Percentiles rank a stretch among this genome's conserved stretches.
phyloP scores from a whole-genome alignment of 2,113 vertebrate genomes.

The Myodes glareolus region DNA sequence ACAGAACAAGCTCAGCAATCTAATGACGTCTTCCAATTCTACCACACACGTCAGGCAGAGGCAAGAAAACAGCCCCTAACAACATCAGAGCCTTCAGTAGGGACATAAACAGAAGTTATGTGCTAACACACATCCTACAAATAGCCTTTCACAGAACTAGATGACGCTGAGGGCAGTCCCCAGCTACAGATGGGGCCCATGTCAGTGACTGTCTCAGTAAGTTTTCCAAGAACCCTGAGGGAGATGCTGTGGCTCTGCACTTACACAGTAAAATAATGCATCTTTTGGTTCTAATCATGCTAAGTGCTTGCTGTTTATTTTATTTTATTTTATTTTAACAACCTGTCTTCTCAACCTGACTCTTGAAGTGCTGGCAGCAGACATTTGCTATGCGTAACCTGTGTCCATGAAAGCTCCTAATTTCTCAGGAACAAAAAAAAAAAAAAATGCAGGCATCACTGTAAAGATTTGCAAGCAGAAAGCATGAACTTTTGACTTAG shows the following conservation, averaged over 20 bases:
- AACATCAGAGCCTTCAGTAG: neutral
- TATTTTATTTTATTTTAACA: neutral
- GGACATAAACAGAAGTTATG: neutral
- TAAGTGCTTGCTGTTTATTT: neutral
- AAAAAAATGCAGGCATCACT: neutral
- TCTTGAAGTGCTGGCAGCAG: neutral
- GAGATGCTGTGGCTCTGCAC: neutral
- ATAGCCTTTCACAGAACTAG: neutral
- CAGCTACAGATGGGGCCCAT: neutral
- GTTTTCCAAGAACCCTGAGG: no score
- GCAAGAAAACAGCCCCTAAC: neutral
- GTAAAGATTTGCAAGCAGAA: slow-evolving; percentile 5
- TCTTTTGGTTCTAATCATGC: neutral
- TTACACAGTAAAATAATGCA: neutral
- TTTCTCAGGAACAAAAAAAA: neutral
- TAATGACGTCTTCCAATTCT: neutral
- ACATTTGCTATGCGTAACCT: neutral
- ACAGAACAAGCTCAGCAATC: neutral
- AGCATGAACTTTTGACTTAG: neutral
- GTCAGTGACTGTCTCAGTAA: neutral
- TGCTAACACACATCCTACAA: neutral
- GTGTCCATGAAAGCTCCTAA: neutral
- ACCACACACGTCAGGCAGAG: neutral
- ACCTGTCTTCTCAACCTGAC: neutral
- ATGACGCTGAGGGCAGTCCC: neutral